phyloP scores from a whole-genome alignment of 2,797 vertebrate genomes.

The Sebastes iracundus region DNA sequence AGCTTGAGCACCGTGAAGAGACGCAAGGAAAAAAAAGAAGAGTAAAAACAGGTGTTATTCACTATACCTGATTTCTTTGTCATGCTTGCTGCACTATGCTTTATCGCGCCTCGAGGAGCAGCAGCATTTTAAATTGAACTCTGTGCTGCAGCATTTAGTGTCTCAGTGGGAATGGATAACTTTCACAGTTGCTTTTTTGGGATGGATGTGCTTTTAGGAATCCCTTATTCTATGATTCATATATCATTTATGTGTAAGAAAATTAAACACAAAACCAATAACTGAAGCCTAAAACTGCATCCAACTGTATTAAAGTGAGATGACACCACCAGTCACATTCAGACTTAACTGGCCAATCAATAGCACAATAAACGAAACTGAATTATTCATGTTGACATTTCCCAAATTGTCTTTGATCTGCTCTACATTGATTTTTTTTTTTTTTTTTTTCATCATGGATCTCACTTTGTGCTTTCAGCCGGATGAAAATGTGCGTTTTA shows the following conservation, averaged over 20 bases:
- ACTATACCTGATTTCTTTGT: conserved; percentile 31
- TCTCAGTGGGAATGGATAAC: neutral
- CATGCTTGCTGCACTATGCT: neutral
- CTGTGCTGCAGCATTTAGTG: neutral
- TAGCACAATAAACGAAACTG: neutral
- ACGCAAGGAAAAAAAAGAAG: neutral
- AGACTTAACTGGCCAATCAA: neutral
- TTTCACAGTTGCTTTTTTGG: neutral
- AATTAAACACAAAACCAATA: neutral
- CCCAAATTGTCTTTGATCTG: conserved; percentile 13
- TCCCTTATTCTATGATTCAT: neutral
- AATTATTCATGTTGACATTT: conserved; percentile 26
- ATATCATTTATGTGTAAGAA: neutral
- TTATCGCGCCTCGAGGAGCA: neutral
- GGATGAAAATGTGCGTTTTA: neutral
- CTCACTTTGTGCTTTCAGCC: neutral
- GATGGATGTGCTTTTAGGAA: neutral
- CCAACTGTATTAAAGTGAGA: neutral
- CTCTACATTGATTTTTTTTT: neutral
- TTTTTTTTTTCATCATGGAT: neutral
- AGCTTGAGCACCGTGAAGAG: conserved; percentile 18
- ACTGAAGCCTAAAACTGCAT: neutral
- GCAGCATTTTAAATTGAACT: conserved; percentile 9
- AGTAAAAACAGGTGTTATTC: conserved; percentile 19
- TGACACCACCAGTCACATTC: neutral